A percentile compares a stretch with the other conserved stretches of the same genome.
phyloP scores from a whole-genome alignment of 1,140 invertebrate species.

The Teleopsis dalmanni region DNA sequence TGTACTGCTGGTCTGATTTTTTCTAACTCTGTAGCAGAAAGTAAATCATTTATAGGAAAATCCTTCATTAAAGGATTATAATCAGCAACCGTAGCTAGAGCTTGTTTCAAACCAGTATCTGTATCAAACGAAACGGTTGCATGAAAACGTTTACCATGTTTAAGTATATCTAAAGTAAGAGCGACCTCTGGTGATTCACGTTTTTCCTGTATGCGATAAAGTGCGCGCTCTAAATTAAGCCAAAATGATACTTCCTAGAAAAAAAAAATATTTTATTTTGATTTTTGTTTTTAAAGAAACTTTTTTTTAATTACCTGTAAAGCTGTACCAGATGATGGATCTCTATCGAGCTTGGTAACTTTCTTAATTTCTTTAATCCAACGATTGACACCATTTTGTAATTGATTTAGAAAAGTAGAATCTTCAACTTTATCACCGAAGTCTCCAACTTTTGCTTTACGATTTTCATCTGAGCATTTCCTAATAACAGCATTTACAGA shows the following conservation, averaged over 20 bases:
- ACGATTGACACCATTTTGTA: conserved; percentile 95
- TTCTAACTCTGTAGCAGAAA: conserved; percentile 94
- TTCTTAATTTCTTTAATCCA: conserved; percentile 99
- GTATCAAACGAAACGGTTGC: conserved; percentile 98
- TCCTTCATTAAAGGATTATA: conserved; percentile 99
- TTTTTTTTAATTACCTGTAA: conserved; percentile 55
- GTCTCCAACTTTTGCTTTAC: conserved; percentile 92
- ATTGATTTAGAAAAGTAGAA: conserved; percentile 91
- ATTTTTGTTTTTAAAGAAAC: too few relatives aligned
- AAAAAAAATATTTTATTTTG: background rate
- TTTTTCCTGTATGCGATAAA: conserved; percentile 95
- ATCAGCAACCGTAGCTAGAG: conserved; percentile 93
- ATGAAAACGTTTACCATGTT: conserved; percentile 97
- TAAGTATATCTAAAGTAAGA: conserved; percentile 91
- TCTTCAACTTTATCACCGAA: conserved; percentile 94
- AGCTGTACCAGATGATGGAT: conserved; percentile 95
- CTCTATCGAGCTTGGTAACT: conserved; percentile 94
- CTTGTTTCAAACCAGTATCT: conserved; percentile 95
- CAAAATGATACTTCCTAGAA: conserved; percentile 91
- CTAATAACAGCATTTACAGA: conserved; percentile 82
- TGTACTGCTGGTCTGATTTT: conserved; percentile 81
- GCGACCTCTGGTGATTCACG: conserved; percentile 78
- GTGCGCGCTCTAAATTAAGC: conserved; percentile 96
- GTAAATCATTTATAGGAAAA: conserved; percentile 95
- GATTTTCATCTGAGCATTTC: conserved; percentile 80